phyloP scores from a whole-genome alignment of 2,888 invertebrate species.

The Hesperia comma region DNA sequence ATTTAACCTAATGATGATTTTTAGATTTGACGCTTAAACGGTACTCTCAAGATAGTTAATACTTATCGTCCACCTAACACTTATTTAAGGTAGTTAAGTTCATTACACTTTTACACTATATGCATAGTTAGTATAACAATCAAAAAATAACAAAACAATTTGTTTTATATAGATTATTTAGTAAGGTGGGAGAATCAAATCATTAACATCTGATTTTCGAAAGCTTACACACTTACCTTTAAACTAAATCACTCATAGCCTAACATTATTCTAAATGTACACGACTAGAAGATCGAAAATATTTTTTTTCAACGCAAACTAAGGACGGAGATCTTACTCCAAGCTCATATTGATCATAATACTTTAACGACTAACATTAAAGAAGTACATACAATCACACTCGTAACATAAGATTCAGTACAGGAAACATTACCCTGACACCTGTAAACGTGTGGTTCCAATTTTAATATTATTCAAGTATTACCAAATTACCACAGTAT shows the following conservation, averaged over 20 bases:
- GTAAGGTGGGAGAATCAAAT: conserved; percentile 40
- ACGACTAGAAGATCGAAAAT: conserved; percentile 73
- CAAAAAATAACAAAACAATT: conserved; percentile 30
- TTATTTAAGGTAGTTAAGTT: conserved; percentile 7
- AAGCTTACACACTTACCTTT: conserved; percentile 39
- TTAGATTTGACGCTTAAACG: not conserved
- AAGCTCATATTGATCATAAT: conserved; percentile 57
- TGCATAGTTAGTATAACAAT: conserved; percentile 33
- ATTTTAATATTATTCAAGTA: not conserved
- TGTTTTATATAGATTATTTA: conserved; percentile 34
- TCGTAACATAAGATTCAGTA: conserved; percentile 16
- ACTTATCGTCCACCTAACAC: conserved; percentile 3
- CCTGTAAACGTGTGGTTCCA: not conserved
- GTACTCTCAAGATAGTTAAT: not conserved
- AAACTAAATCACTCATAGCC: conserved; percentile 51
- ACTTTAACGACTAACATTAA: conserved; percentile 18
- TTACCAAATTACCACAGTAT: not conserved
- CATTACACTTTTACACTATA: not conserved
- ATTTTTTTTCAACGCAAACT: conserved; percentile 54
- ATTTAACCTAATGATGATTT: conserved; percentile 1
- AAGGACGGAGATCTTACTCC: conserved; percentile 63
- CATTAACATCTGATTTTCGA: conserved; percentile 37
- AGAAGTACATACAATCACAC: conserved; percentile 26
- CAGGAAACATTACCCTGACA: conserved; percentile 27
- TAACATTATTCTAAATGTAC: conserved; percentile 55